Conservation (phyloP, 1,140 invertebrate genomes). For the Drosophila novamexicana region DNA sequence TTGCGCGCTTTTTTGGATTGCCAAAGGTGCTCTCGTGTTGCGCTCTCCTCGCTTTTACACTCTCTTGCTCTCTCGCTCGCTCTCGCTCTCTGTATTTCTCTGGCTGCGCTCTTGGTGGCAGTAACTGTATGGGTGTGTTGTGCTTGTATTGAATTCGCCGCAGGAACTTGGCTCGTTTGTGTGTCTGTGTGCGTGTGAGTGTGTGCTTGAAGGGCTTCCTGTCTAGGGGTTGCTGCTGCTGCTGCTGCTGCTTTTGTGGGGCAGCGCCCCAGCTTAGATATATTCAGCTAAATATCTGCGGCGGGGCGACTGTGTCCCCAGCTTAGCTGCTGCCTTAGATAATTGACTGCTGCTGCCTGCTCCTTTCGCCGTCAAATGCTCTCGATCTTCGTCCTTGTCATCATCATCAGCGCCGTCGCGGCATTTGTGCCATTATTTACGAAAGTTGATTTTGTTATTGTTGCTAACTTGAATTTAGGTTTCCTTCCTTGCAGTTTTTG, state of each 20-base stretch:
- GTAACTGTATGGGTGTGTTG: slow-evolving; percentile 17
- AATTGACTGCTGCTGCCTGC: slow-evolving; percentile 45
- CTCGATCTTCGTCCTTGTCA: slow-evolving; percentile 54
- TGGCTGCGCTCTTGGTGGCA: slow-evolving; percentile 38
- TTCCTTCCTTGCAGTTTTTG: slow-evolving; percentile 80
- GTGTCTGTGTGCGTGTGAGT: slow-evolving; percentile 50
- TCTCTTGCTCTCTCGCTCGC: slow-evolving; percentile 17
- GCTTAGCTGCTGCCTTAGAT: slow-evolving; percentile 73
- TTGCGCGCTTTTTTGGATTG: slow-evolving; percentile 42
- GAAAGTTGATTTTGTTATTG: slow-evolving; percentile 35
- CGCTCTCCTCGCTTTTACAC: slow-evolving; percentile 17
- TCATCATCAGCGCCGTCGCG: slow-evolving; percentile 36
- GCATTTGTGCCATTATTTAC: slow-evolving; percentile 32
- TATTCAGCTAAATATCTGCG: slow-evolving; percentile 74
- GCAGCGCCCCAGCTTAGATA: slow-evolving; percentile 76
- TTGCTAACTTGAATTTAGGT: slow-evolving; percentile 71
- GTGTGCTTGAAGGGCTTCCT: slow-evolving; percentile 55
- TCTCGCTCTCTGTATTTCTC: slow-evolving; percentile 38
- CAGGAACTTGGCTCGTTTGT: slow-evolving; percentile 42
- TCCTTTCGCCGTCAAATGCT: slow-evolving; percentile 74
- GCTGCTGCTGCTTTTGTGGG: slow-evolving; percentile 54
- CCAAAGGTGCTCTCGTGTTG: slow-evolving; percentile 63
- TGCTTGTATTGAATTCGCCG: slow-evolving; percentile 68
- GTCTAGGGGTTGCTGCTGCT: slow-evolving; percentile 72
- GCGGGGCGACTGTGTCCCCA: slow-evolving; percentile 50